A percentile compares a stretch with the other conserved stretches of the same genome.
Conservation (phyloP, 30 jellyfish, hydroid and myxozoan species). For the Turritopsis rubra region DNA sequence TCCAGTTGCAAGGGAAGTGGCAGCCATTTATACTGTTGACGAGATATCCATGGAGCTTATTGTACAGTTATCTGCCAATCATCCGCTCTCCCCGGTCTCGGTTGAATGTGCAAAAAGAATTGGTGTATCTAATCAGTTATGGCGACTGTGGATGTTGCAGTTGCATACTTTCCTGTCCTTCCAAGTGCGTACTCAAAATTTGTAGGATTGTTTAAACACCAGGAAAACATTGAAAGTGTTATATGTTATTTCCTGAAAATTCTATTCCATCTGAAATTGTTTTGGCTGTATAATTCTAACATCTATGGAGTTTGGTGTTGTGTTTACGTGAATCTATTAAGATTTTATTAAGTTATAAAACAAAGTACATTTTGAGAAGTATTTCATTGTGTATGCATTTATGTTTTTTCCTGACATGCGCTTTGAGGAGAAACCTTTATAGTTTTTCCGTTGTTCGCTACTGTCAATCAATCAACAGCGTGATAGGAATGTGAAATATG, state of each 20-base stretch:
- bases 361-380: no score
- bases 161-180: constrained; percentile 71
- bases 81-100: constrained; percentile 77
- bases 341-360: no score
- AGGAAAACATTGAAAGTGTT: no score
- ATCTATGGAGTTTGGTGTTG: no score
- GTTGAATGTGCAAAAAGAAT: constrained; percentile 94
- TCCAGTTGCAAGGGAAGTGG: constrained; percentile 90
- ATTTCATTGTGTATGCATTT: no score
- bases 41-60: constrained; percentile 93
- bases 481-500: not conserved
- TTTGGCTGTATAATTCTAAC: no score
- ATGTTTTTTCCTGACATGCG: no score
- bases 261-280: no score
- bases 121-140: constrained; percentile 86
- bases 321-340: not conserved
- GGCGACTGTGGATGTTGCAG: constrained; percentile 99
- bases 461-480: not conserved
- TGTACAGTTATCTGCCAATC: constrained; percentile 71
- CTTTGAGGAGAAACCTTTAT: not conserved
- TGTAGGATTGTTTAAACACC: not conserved
- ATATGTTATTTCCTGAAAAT: no score
- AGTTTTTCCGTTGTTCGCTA: not conserved
- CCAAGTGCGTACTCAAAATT: constrained; percentile 47
- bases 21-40: constrained; percentile 82